Evolutionary conservation across 2,113 vertebrate species (phyloP).

Genomic region (Centrocercus urophasianus): DNA sequence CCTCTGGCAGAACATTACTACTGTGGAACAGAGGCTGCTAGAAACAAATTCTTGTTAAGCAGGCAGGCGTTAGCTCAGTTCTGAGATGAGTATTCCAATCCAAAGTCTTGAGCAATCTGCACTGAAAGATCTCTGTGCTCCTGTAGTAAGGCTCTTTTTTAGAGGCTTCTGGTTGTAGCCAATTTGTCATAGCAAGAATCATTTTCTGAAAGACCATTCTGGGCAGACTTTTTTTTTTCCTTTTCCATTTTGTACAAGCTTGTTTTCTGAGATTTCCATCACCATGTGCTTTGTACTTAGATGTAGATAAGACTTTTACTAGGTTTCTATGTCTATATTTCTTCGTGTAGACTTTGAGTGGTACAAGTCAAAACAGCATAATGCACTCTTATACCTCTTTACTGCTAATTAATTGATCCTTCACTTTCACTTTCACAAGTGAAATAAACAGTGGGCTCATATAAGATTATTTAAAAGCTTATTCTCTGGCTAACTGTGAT

Average conservation of each 20-base stretch:
- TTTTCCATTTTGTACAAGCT: not conserved
- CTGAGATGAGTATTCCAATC: not conserved
- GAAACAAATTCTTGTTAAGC: not conserved
- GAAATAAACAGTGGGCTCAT: not conserved
- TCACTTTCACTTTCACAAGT: not conserved
- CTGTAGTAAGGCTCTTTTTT: not conserved
- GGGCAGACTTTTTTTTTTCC: not conserved
- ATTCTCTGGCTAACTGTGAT: not conserved
- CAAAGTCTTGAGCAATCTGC: not conserved
- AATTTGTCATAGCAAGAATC: not conserved
- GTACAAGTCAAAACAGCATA: not conserved
- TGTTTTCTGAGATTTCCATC: not conserved
- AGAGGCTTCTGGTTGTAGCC: not conserved
- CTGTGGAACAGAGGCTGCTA: not conserved
- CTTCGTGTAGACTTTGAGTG: rapidly evolving
- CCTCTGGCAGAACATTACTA: not conserved
- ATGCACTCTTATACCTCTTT: not conserved
- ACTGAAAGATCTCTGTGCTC: not conserved
- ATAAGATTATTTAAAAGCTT: not conserved
- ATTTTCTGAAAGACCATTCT: not conserved
- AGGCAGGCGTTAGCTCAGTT: not conserved
- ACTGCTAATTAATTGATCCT: not conserved
- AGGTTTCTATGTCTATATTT: not conserved
- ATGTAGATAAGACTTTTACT: not conserved
- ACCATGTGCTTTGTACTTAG: not conserved